A percentile compares a stretch with the other conserved stretches of the same genome.
These are phyloP conservation scores for Cyprinella venusta DNA, from an alignment of 2,797 vertebrate genomes.

Conservation along the genomic window DNA sequence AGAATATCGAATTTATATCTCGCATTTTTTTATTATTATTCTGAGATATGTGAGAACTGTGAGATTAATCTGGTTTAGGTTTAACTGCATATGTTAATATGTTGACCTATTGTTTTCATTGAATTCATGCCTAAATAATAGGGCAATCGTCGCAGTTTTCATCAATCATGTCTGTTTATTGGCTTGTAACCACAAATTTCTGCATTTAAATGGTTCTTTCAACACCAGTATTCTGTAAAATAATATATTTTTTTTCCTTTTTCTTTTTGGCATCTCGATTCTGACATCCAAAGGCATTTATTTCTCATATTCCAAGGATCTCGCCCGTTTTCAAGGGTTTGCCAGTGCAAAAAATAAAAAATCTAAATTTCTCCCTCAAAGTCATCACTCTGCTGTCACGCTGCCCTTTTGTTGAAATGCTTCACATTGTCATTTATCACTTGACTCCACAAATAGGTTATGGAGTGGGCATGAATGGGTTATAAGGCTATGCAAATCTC, in stretches of 20 bases:
- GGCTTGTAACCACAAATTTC: neutral
- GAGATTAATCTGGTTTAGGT: no score
- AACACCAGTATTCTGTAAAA: neutral
- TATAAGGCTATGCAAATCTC: conserved; percentile 12
- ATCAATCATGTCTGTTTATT: neutral
- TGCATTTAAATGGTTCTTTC: neutral
- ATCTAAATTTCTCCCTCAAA: neutral
- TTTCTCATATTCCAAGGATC: neutral
- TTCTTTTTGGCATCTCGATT: neutral
- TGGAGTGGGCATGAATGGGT: neutral
- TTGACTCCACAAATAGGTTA: conserved; percentile 5
- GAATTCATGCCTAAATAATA: neutral
- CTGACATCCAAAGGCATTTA: neutral
- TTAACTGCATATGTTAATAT: neutral
- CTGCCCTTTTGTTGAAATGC: conserved; percentile 13
- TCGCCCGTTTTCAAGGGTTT: neutral
- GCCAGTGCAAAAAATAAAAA: neutral
- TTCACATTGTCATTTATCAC: conserved; percentile 11
- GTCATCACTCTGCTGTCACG: neutral
- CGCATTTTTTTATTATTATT: no score
- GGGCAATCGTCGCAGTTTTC: neutral
- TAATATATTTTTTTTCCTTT: neutral
- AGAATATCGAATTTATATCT: no score
- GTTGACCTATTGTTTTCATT: neutral
- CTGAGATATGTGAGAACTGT: no score